Base-by-base conservation (phyloP, 37 sponge, comb jelly and placozoan species). In the Tethya wilhelma region DNA sequence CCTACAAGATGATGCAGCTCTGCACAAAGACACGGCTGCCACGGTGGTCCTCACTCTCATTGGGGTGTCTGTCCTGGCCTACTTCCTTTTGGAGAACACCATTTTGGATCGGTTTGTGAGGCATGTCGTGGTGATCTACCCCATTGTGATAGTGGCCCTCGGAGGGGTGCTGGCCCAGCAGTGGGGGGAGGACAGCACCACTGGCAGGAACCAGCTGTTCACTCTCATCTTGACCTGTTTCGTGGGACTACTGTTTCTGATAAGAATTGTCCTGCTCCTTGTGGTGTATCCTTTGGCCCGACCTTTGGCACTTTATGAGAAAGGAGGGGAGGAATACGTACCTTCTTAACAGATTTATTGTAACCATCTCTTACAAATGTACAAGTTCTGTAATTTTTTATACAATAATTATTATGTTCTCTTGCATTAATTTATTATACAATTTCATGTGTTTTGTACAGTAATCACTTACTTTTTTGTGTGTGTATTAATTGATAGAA, bases 81-180 rank as follows among this genome's bases (percentile, higher is more conserved):
- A 79, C 30, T 79, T 86, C 56, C 46, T 79, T 12, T 44, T 86
- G 30, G 87, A 86, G 75, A 66, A 40, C 58, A 86, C 87, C 11
- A 57, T 86, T 12, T 42, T 86, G 45, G 80, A 79, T 62, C 44
- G 75, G 1, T 79, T 55, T 38, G 32, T 67, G 29, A 40, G 75
- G 20, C 71, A 38, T 56, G 29, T 72, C 46, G 38, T 57, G 45
- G 29, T 56, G 1, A 42, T 74, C 0, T 79, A 79, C 56, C 75
- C 80, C 2, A 80, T 86, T 4, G 44, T 86, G 20, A 59, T 72
- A 9, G 73, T 80, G 87, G 56, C 63, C 2, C 43, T 74, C 22
- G 46, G 34, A 25, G 87, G 87, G 1, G 32, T 73, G 0, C 33
- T 79, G 41, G 59, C 69, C 0, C 60, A 64, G 30, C 29, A 73